These are phyloP conservation scores for Megaustenia siamemsis DNA, from an alignment of 2,888 invertebrate genomes.

Conservation along the genomic window DNA sequence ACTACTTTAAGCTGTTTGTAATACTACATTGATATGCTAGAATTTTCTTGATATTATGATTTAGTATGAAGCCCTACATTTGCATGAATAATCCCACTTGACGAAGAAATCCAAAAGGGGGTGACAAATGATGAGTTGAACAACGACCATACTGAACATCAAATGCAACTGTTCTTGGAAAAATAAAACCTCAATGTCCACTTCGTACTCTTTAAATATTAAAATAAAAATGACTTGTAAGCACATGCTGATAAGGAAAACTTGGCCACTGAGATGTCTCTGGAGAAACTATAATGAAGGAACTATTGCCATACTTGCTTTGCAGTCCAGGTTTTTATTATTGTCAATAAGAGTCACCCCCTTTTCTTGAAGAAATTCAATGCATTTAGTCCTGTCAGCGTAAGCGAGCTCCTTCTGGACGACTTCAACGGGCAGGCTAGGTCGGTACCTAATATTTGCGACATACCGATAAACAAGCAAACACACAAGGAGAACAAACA, in stretches of 20 bases:
- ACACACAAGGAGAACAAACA: conserved; percentile 47
- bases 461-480: conserved; percentile 43
- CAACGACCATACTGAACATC: not conserved
- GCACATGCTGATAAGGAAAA: not conserved
- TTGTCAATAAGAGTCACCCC: conserved; percentile 83
- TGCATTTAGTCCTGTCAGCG: conserved; percentile 89
- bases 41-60: too few relatives aligned
- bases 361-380: conserved; percentile 92
- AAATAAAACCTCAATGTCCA: not conserved
- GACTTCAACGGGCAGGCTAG: conserved; percentile 91
- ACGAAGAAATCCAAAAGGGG: conserved; percentile 32
- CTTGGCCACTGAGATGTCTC: not conserved
- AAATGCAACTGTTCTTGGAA: not conserved
- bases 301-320: conserved; percentile 80
- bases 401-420: conserved; percentile 93
- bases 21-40: too few relatives aligned
- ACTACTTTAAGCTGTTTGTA: not conserved
- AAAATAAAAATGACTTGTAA: not conserved
- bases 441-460: conserved; percentile 89
- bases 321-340: conserved; percentile 90
- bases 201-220: too few relatives aligned
- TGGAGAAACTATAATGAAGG: conserved; percentile 41
- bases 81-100: not conserved
- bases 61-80: conserved; percentile 1
- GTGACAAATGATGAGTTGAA: conserved; percentile 17